Evolutionary conservation across 2,797 vertebrate species (phyloP), one percentile per base, ranked within the genome.

Genomic region (Karalla daura): DNA sequence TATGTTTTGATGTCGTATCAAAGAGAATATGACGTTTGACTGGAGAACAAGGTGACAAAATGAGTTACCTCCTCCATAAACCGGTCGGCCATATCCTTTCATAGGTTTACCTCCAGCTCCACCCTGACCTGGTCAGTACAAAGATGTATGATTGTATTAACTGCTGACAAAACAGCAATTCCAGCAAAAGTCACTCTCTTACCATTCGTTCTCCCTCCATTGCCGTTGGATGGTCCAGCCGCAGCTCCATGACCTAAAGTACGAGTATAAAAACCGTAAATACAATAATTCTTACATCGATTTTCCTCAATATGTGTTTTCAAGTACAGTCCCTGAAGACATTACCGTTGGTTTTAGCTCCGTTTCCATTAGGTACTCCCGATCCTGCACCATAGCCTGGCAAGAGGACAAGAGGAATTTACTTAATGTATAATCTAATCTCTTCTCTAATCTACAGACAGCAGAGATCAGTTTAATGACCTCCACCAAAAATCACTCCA

Each of bases 31-130:
- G 44, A 24, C 6, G 1, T 33, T 10, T 28, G 59, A 6, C 10
- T n/a, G 10, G 14, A 37, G 8, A 27, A 36, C 12, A 28, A 51
- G 3, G 3, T 2, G 13, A 4, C 13, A 37, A 13, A 20, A 27
- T 30, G 5, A 28, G 7, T 70, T 81, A 91, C 90, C 89, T 85
- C 86, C 37, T 0, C 83, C 82, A 45, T 74, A 89, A 40, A 59
- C 39, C 33, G 74, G 80, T 51, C 40, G 64, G 0, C 76, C 83
- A 21, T 81, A 88, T 54, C 81, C 86, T 80, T 91, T 91, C 54
- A 85, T 59, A 1, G 84, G 63, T 73, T 88, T 85, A 35, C 27
- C 62, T 33, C 79, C 83, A 35, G 69, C 55, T 46, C 49, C 66
- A 2, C 61, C 74, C 5, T 81, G 83, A 18, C 82, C 89, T 81